A percentile compares a stretch with the other conserved stretches of the same genome.
Conservation (phyloP, 23 tunicate species). For the Oikopleura dioica region DNA sequence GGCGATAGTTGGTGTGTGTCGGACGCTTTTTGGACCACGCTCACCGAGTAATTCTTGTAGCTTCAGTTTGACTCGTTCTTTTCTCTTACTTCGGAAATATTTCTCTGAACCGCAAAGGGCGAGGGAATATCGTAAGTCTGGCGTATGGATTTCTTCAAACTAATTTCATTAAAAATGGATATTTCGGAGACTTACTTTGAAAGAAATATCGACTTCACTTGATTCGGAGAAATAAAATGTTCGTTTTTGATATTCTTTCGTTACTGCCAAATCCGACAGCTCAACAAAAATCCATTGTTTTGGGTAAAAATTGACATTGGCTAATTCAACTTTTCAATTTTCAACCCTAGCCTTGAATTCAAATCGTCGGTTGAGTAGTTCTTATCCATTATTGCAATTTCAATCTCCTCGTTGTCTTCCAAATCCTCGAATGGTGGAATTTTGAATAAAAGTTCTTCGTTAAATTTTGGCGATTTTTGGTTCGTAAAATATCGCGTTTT, state of each 20-base stretch:
- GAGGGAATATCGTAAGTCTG: conserved; percentile 46
- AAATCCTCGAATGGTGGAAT: background rate
- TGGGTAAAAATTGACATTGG: background rate
- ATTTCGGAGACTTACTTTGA: too few species aligned
- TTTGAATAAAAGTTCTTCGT: background rate
- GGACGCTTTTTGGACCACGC: conserved; percentile 4
- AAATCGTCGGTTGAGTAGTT: background rate
- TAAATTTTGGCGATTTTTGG: background rate
- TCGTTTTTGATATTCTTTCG: background rate
- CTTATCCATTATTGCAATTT: background rate
- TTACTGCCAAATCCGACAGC: background rate
- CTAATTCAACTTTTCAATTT: background rate
- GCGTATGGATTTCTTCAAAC: conserved; percentile 13
- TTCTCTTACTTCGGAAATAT: conserved; percentile 35
- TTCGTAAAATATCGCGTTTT: background rate
- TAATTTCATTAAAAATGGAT: too few species aligned
- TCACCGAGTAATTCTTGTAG: conserved; percentile 27
- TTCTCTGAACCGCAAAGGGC: conserved; percentile 69
- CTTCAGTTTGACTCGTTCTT: conserved; percentile 21
- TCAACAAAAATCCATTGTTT: background rate
- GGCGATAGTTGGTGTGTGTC: conserved; percentile 34
- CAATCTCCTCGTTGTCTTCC: background rate
- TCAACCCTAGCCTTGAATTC: background rate
- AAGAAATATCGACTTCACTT: background rate
- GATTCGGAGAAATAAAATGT: background rate